Evolutionary conservation across 2,888 invertebrate genomes (phyloP).

Genomic region (Hanleya hanleyi): DNA sequence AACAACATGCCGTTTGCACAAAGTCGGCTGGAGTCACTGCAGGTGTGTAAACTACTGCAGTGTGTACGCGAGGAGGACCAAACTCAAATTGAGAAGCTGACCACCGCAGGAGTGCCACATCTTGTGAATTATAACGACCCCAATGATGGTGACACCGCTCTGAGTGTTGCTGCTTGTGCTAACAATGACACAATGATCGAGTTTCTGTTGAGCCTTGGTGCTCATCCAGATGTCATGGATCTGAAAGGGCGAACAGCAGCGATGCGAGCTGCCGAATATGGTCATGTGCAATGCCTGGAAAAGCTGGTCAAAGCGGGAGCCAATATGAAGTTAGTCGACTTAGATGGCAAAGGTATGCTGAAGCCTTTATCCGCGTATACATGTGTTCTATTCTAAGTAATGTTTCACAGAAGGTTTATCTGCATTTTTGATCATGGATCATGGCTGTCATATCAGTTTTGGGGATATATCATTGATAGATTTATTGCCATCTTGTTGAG

Average conservation of each 20-base stretch:
- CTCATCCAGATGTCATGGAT: constrained; percentile 73
- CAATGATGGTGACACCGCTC: constrained; percentile 68
- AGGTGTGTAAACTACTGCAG: constrained; percentile 73
- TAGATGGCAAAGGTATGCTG: constrained; percentile 70
- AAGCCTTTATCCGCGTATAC: neutral
- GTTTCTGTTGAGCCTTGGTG: constrained; percentile 69
- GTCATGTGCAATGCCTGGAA: constrained; percentile 71
- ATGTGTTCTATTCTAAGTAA: neutral
- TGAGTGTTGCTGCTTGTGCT: constrained; percentile 68
- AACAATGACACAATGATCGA: constrained; percentile 73
- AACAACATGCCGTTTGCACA: constrained; percentile 70
- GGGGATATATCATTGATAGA: too few species aligned
- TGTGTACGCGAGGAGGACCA: constrained; percentile 71
- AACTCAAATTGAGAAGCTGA: constrained; percentile 69
- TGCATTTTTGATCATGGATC: too few species aligned
- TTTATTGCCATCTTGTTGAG: too few species aligned
- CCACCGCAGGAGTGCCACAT: constrained; percentile 69
- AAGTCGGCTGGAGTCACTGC: constrained; percentile 69
- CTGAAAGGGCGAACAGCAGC: constrained; percentile 71
- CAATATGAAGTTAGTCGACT: constrained; percentile 69
- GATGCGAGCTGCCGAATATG: constrained; percentile 73
- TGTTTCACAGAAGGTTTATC: too few species aligned
- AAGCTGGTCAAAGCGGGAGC: constrained; percentile 65
- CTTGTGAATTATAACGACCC: constrained; percentile 73
- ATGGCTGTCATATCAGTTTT: too few species aligned